Evolutionary conservation across 2,888 invertebrate species (phyloP).

Genomic region (Cremastinae sp.): DNA sequence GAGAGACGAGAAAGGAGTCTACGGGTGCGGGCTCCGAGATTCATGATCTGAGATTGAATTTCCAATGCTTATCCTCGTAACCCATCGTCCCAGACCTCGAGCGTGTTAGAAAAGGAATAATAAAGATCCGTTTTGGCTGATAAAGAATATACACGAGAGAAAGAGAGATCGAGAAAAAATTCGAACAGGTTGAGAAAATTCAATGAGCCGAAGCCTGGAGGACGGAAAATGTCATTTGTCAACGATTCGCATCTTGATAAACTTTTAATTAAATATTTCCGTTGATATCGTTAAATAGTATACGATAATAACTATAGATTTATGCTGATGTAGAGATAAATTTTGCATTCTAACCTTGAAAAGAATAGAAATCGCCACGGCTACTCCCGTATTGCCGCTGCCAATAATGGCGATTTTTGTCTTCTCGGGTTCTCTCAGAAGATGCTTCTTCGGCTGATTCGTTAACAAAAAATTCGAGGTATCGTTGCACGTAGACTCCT

Average conservation of each 20-base stretch:
- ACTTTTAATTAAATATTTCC: too few species aligned
- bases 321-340: too few species aligned
- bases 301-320: too few species aligned
- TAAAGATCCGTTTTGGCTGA: constrained; percentile 49
- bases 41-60: constrained; percentile 60
- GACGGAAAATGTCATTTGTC: not conserved
- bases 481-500: constrained; percentile 59
- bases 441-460: constrained; percentile 67
- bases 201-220: constrained; percentile 19
- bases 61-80: constrained; percentile 52
- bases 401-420: constrained; percentile 75
- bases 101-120: constrained; percentile 61
- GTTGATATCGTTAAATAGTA: too few species aligned
- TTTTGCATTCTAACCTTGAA: constrained; percentile 72
- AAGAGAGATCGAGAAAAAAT: constrained; percentile 8
- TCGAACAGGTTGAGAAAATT: constrained; percentile 50
- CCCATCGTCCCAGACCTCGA: constrained; percentile 51
- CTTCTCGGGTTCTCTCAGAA: constrained; percentile 67
- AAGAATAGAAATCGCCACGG: constrained; percentile 71
- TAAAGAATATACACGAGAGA: constrained; percentile 28
- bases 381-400: constrained; percentile 72
- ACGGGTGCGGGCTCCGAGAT: constrained; percentile 58
- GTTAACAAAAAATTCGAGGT: constrained; percentile 73
- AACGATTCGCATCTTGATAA: not conserved
- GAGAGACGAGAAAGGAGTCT: constrained; percentile 29